Percentiles rank a stretch among this genome's conserved stretches.
Evolutionary conservation across 2,797 vertebrate species (phyloP).

Genomic region (Malurus splendens): DNA sequence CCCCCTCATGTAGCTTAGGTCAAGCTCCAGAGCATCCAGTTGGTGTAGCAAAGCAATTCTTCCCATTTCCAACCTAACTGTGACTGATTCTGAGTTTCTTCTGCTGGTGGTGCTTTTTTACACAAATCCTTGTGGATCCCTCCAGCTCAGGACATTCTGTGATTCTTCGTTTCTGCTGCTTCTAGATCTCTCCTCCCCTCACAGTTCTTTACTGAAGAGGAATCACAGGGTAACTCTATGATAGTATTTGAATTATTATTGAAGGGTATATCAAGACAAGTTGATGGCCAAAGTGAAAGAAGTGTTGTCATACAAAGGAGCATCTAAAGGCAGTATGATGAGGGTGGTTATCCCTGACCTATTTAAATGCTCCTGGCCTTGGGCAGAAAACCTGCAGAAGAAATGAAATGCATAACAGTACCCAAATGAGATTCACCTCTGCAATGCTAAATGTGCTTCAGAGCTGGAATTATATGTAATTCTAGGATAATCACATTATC

Average conservation of each 20-base stretch:
- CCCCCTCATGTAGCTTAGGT: neutral
- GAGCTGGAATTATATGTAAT: neutral
- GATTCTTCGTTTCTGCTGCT: neutral
- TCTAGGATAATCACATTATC: neutral
- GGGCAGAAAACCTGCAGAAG: slow-evolving; percentile 6
- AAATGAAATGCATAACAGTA: slow-evolving; percentile 30
- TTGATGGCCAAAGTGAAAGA: slow-evolving; percentile 2
- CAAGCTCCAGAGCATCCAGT: neutral
- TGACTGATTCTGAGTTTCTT: neutral
- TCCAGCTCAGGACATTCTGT: too few relatives aligned
- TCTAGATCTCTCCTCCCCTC: neutral
- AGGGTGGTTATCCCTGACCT: slow-evolving; percentile 46
- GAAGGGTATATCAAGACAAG: neutral
- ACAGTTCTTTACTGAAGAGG: neutral
- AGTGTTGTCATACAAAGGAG: neutral
- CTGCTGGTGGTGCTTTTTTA: neutral
- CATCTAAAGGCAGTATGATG: neutral
- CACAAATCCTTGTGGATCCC: neutral
- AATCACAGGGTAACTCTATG: neutral
- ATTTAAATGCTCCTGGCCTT: slow-evolving; percentile 51
- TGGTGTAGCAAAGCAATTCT: neutral
- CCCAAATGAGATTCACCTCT: slow-evolving; percentile 44
- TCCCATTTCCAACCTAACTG: neutral
- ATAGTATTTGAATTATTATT: neutral
- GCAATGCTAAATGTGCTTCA: slow-evolving; percentile 45